These are phyloP conservation scores for Tribolium madens DNA, from an alignment of 1,140 invertebrate species.

Conservation along the genomic window DNA sequence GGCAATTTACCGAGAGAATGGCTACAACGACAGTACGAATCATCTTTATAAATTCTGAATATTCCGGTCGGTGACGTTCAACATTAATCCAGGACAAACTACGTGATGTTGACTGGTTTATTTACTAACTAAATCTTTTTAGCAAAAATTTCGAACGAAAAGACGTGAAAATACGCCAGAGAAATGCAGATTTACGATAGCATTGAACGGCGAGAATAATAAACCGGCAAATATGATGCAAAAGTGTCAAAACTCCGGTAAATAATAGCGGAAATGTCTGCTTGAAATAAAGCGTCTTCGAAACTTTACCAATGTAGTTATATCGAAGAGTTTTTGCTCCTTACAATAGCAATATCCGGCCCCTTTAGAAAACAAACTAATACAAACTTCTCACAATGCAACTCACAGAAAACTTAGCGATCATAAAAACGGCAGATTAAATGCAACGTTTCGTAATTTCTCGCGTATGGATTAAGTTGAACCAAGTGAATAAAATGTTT, in stretches of 20 bases:
- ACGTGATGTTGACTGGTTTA: neutral
- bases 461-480: slow-evolving; percentile 25
- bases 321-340: slow-evolving; percentile 50
- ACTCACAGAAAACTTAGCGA: neutral
- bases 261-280: slow-evolving; percentile 47
- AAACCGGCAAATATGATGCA: slow-evolving; percentile 38
- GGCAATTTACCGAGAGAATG: slow-evolving; percentile 13
- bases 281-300: slow-evolving; percentile 41
- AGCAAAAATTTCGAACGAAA: neutral
- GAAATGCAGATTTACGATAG: slow-evolving; percentile 28
- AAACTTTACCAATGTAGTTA: slow-evolving; percentile 49
- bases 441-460: slow-evolving; percentile 44
- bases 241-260: slow-evolving; percentile 51
- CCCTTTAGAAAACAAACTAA: slow-evolving; percentile 42
- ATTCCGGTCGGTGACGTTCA: slow-evolving; percentile 7
- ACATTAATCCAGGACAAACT: neutral
- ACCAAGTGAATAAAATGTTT: slow-evolving; percentile 12
- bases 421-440: slow-evolving; percentile 42
- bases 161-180: neutral
- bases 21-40: slow-evolving; percentile 7
- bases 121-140: neutral
- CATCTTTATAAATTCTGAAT: slow-evolving; percentile 29
- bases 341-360: slow-evolving; percentile 51
- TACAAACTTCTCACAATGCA: slow-evolving; percentile 19
- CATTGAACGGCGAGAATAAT: slow-evolving; percentile 36